phyloP scores from a whole-genome alignment of 1,140 invertebrate genomes.

The Trichonephila inaurata region DNA sequence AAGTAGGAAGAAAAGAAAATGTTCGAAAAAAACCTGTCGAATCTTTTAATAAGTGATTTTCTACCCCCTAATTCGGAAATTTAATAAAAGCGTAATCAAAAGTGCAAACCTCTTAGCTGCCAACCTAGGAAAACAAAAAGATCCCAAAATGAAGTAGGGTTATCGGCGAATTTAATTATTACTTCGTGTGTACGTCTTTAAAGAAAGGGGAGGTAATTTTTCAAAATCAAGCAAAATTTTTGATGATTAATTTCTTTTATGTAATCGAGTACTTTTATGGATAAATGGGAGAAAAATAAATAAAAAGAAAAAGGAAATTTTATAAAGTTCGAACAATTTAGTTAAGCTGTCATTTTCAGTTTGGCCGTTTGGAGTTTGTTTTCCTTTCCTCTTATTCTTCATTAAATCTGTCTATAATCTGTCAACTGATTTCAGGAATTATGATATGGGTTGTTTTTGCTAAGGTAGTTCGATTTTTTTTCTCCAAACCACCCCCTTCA shows the following conservation, averaged over 20 bases:
- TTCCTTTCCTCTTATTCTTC: constrained; percentile 13
- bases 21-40: background rate
- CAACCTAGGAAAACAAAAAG: background rate
- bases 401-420: constrained; percentile 59
- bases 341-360: constrained; percentile 3
- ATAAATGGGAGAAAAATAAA: background rate
- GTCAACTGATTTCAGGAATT: constrained; percentile 5
- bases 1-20: background rate
- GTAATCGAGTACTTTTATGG: background rate
- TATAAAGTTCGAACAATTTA: constrained; percentile 15
- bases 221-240: constrained; percentile 34
- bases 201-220: background rate
- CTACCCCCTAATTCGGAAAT: background rate
- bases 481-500: background rate
- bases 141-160: background rate
- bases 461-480: background rate
- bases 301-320: background rate
- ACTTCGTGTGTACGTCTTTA: background rate
- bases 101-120: background rate
- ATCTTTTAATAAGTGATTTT: constrained; percentile 30
- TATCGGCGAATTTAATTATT: constrained; percentile 59
- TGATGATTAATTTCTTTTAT: constrained; percentile 10
- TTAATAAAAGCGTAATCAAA: constrained; percentile 63
- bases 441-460: background rate
- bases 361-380: constrained; percentile 15